These are phyloP conservation scores for Amorpha juglandis DNA, from an alignment of 2,888 invertebrate species.

Conservation along the genomic window DNA sequence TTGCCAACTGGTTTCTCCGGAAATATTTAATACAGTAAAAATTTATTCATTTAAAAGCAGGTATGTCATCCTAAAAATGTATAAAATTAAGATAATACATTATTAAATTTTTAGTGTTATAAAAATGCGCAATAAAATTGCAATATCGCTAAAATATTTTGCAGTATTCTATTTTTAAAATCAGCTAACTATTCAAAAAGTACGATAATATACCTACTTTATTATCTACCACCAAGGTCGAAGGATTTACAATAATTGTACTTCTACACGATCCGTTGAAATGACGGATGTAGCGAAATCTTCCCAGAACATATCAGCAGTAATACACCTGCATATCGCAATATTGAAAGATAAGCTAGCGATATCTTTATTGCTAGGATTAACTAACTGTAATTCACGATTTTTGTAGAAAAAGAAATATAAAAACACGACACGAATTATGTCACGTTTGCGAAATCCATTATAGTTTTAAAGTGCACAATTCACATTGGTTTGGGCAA, in stretches of 20 bases:
- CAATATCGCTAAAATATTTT: too few relatives aligned
- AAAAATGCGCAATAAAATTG: too few relatives aligned
- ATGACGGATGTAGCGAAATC: not conserved
- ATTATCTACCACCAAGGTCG: not conserved
- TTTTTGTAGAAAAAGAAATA: not conserved
- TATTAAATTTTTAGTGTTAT: too few relatives aligned
- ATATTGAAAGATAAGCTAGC: not conserved
- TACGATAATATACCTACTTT: not conserved
- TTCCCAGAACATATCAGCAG: not conserved
- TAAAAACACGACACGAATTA: not conserved
- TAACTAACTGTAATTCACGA: not conserved
- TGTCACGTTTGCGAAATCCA: not conserved
- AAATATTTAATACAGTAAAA: too few relatives aligned
- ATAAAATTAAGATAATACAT: too few relatives aligned
- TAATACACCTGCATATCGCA: not conserved
- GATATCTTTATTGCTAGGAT: conserved; percentile 20
- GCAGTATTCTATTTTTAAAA: too few relatives aligned
- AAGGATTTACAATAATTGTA: conserved; percentile 1
- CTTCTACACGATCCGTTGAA: not conserved
- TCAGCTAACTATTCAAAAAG: not conserved
- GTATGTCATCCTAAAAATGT: too few relatives aligned
- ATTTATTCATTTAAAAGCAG: too few relatives aligned
- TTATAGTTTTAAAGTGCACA: not conserved
- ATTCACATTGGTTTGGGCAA: too few relatives aligned
- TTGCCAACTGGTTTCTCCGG: too few relatives aligned